Conservation (phyloP, 2,797 vertebrate species). For the Halcyon badia region DNA sequence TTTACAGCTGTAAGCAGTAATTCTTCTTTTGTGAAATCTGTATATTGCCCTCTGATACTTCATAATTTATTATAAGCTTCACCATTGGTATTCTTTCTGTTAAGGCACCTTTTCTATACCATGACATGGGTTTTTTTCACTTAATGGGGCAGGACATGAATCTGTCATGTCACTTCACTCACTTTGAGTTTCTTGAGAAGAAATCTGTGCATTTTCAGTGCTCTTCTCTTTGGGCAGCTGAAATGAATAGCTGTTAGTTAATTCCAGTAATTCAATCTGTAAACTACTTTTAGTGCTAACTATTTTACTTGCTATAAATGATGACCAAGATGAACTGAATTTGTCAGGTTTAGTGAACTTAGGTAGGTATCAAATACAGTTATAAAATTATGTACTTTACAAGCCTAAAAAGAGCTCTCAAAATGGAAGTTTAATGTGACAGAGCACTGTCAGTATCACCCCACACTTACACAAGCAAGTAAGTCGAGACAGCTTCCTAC, state of each 20-base stretch:
- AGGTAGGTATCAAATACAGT: constrained; percentile 35
- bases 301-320: constrained; percentile 1
- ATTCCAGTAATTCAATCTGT: not conserved
- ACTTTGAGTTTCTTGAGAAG: not conserved
- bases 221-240: not conserved
- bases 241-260: not conserved
- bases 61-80: not conserved
- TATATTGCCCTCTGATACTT: not conserved
- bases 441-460: not conserved
- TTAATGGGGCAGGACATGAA: not conserved
- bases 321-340: constrained; percentile 25
- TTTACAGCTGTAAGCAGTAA: not conserved
- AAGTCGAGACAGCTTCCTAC: not conserved
- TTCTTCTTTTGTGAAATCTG: not conserved
- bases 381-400: constrained; percentile 1
- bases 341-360: constrained; percentile 36
- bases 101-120: not conserved
- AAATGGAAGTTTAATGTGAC: not conserved
- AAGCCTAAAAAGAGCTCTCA: not conserved
- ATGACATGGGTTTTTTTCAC: not conserved
- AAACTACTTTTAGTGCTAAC: constrained; percentile 7
- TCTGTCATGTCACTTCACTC: not conserved
- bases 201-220: not conserved
- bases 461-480: not conserved
- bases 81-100: not conserved